A percentile compares a stretch with the other conserved stretches of the same genome.
These are phyloP conservation scores for Hydrotaea diabolus DNA, from an alignment of 2,888 invertebrate species.

Conservation along the genomic window DNA sequence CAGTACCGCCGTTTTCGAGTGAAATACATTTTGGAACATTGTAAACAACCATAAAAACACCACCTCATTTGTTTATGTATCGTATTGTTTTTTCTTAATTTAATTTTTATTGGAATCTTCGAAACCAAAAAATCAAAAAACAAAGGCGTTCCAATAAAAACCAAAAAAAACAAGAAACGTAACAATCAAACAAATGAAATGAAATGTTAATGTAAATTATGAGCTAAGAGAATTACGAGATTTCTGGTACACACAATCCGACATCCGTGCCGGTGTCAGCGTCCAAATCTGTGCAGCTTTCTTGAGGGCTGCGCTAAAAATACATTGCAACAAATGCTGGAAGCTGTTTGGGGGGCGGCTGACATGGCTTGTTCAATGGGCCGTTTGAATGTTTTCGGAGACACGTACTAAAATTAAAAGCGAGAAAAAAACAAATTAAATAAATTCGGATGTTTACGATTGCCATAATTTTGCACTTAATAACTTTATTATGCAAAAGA, in stretches of 20 bases:
- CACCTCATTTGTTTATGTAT: background rate
- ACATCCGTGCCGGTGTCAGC: background rate
- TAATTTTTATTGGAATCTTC: background rate
- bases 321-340: conserved; percentile 13
- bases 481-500: conserved; percentile 63
- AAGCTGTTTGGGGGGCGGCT: conserved; percentile 2
- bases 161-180: no score
- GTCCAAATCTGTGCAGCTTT: background rate
- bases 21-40: background rate
- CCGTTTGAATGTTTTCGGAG: conserved; percentile 24
- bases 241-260: conserved; percentile 31
- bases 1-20: background rate
- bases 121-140: background rate
- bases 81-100: background rate
- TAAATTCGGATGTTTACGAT: conserved; percentile 55
- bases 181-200: conserved; percentile 17
- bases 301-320: conserved; percentile 35
- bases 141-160: conserved; percentile 17
- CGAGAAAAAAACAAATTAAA: conserved; percentile 11
- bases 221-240: conserved; percentile 53
- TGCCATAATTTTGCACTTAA: conserved; percentile 62
- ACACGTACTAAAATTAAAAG: conserved; percentile 36
- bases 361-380: conserved; percentile 36
- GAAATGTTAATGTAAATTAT: conserved; percentile 49
- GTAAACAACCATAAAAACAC: conserved; percentile 13